phyloP scores from a whole-genome alignment of 2,797 vertebrate genomes.

The Paguma larvata region DNA sequence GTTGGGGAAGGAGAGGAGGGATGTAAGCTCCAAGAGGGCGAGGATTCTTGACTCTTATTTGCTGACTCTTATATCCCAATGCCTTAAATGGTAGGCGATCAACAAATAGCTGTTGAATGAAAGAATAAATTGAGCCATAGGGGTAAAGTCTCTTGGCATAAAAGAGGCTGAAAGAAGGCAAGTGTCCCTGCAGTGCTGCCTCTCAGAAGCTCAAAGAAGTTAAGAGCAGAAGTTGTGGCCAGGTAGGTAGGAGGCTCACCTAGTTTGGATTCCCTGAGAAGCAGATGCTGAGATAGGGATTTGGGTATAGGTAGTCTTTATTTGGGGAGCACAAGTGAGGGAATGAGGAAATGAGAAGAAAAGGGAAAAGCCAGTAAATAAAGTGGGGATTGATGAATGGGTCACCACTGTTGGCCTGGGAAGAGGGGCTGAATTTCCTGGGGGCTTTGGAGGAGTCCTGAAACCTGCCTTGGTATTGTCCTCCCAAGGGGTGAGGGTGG shows the following conservation, averaged over 20 bases:
- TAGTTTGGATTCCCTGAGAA: not conserved
- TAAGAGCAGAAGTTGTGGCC: not conserved
- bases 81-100: not conserved
- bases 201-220: not conserved
- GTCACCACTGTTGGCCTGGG: not conserved
- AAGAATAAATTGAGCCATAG: not conserved
- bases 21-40: not conserved
- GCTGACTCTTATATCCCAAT: not conserved
- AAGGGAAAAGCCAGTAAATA: not conserved
- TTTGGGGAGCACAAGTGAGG: not conserved
- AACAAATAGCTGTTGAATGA: not conserved
- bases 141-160: not conserved
- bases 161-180: not conserved
- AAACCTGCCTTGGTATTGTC: not conserved
- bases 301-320: not conserved
- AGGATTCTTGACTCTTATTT: not conserved
- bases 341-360: not conserved
- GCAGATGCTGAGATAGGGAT: not conserved
- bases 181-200: not conserved
- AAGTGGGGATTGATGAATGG: not conserved
- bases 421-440: not conserved
- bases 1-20: too few species aligned
- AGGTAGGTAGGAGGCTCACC: not conserved
- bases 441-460: not conserved
- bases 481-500: not conserved